Conservation (phyloP, 92 coral and sea anemone genomes). For the Meandrina meandrites region DNA sequence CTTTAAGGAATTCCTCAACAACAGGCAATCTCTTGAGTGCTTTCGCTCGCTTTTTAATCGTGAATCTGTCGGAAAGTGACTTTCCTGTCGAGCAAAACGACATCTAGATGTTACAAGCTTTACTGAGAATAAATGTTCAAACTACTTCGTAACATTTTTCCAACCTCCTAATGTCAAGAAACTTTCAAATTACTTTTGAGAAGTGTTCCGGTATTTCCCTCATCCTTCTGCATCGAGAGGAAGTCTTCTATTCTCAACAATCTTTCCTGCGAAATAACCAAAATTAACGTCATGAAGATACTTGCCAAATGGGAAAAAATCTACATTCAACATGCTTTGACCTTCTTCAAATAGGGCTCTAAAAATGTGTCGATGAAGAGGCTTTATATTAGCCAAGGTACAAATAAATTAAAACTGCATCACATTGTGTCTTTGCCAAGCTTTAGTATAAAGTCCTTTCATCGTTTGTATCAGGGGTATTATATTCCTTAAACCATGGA, state of each 20-base stretch:
- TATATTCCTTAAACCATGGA: neutral
- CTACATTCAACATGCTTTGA: too few species aligned
- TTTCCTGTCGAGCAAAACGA: constrained; percentile 31
- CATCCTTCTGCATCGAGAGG: constrained; percentile 35
- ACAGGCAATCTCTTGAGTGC: constrained; percentile 57
- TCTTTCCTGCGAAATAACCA: constrained; percentile 35
- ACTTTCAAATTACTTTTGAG: constrained; percentile 44
- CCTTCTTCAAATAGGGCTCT: too few species aligned
- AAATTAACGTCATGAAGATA: neutral
- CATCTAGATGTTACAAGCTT: neutral
- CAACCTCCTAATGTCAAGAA: neutral
- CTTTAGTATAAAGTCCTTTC: neutral
- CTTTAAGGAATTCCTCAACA: constrained; percentile 85
- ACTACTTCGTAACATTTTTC: neutral
- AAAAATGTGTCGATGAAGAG: too few species aligned
- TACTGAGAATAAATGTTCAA: neutral
- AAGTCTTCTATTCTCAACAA: constrained; percentile 46
- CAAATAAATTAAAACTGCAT: too few species aligned
- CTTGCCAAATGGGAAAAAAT: neutral
- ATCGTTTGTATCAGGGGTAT: neutral
- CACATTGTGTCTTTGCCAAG: neutral
- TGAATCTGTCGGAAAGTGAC: constrained; percentile 39
- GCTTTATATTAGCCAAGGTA: too few species aligned
- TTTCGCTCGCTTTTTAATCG: constrained; percentile 49
- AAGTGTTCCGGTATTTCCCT: constrained; percentile 16